Percentiles rank a stretch among this genome's conserved stretches.
Conservation (phyloP, 2,113 vertebrate species). For the Numenius arquata region DNA sequence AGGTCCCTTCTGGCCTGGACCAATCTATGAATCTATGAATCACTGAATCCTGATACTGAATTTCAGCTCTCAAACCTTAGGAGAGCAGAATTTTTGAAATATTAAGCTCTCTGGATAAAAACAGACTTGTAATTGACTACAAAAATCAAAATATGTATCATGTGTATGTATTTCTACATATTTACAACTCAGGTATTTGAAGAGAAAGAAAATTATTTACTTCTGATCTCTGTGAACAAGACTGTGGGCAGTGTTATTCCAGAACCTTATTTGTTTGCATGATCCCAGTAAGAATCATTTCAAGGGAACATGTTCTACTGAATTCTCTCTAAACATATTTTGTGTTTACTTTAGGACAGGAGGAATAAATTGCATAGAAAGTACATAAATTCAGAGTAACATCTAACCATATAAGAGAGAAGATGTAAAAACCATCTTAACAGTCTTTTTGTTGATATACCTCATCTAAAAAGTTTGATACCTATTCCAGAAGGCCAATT, state of each 20-base stretch:
- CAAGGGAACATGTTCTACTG: not conserved
- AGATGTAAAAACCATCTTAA: not conserved
- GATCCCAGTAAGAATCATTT: not conserved
- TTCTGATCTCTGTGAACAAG: not conserved
- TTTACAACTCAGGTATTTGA: not conserved
- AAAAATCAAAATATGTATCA: not conserved
- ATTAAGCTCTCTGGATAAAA: not conserved
- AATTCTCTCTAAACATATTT: not conserved
- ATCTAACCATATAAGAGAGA: not conserved
- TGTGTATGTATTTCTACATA: not conserved
- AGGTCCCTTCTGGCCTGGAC: too few relatives aligned
- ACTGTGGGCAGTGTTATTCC: not conserved
- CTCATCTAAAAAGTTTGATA: not conserved
- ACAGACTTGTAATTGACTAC: not conserved
- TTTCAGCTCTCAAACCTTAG: not conserved
- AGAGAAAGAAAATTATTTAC: not conserved
- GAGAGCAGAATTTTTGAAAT: not conserved
- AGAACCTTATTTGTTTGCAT: not conserved
- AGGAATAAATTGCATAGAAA: not conserved
- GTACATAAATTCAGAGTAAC: not conserved
- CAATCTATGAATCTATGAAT: too few relatives aligned
- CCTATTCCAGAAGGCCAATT: not conserved
- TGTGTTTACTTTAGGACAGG: not conserved
- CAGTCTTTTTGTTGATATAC: not conserved
- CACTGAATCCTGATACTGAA: not conserved